A percentile compares a stretch with the other conserved stretches of the same genome.
phyloP scores from a whole-genome alignment of 2,797 vertebrate genomes.

The Artibeus lituratus region DNA sequence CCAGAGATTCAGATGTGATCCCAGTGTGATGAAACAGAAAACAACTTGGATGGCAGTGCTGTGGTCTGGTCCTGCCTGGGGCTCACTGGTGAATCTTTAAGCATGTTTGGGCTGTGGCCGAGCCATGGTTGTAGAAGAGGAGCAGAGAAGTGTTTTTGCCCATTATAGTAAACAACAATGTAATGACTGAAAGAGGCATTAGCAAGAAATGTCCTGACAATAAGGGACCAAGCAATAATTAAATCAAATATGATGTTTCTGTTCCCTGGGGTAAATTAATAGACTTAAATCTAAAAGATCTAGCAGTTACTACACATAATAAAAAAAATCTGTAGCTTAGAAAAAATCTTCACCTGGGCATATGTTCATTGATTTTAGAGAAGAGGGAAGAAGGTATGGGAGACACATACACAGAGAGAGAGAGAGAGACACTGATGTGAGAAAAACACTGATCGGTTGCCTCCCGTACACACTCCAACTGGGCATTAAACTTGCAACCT shows the following conservation, averaged over 20 bases:
- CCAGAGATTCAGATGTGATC: background rate
- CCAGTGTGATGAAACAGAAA: background rate
- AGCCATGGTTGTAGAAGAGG: background rate
- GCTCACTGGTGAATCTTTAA: background rate
- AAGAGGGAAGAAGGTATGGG: background rate
- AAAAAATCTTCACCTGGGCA: background rate
- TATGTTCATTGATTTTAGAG: background rate
- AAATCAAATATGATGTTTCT: background rate
- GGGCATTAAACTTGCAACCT: background rate
- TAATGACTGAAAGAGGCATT: background rate
- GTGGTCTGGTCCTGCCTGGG: background rate
- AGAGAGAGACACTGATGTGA: too few relatives aligned
- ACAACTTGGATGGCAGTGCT: background rate
- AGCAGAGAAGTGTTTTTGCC: background rate
- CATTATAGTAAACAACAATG: background rate
- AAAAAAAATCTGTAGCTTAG: background rate
- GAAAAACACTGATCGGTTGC: background rate
- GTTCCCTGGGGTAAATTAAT: background rate
- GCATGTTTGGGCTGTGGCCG: background rate
- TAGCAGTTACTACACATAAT: background rate
- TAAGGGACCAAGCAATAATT: background rate
- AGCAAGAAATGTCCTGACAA: background rate
- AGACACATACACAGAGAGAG: too few relatives aligned
- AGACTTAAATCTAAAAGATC: conserved; percentile 16
- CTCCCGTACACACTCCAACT: background rate